A percentile compares a stretch with the other conserved stretches of the same genome.
These are phyloP conservation scores for Phallusia fumigata DNA, from an alignment of 23 tunicate species.

Conservation along the genomic window DNA sequence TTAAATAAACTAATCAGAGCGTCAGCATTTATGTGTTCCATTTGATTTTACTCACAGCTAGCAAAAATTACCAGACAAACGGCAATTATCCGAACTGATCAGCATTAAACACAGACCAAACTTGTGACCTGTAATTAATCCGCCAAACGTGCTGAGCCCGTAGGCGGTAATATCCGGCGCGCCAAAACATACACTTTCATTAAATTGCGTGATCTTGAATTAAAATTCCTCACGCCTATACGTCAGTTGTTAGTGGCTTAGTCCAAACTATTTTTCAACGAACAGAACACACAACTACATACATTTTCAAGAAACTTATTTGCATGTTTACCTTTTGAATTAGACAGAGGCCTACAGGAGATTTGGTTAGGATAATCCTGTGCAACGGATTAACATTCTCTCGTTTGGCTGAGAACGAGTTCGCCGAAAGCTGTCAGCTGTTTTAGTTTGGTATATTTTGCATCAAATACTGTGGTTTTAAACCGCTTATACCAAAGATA, in stretches of 20 bases:
- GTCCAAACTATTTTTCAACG: background rate
- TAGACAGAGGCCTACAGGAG: background rate
- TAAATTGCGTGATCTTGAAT: background rate
- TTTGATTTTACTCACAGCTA: too few relatives aligned
- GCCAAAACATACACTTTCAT: background rate
- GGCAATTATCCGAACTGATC: too few relatives aligned
- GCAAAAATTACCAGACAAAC: too few relatives aligned
- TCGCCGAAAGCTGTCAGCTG: too few relatives aligned
- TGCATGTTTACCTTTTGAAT: background rate
- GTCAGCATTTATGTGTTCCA: too few relatives aligned
- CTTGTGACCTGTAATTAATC: background rate
- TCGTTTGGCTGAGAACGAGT: background rate
- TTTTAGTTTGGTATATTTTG: too few relatives aligned
- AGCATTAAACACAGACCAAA: background rate
- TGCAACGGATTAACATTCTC: slow-evolving; percentile 1
- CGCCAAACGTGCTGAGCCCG: background rate
- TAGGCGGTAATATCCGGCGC: background rate
- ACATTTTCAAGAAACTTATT: background rate
- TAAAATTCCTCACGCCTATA: background rate
- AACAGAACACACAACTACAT: too few relatives aligned
- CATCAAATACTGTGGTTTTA: too few relatives aligned
- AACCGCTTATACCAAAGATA: too few relatives aligned
- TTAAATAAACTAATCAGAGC: too few relatives aligned
- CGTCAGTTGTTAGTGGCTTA: background rate
- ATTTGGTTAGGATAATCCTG: background rate